Evolutionary conservation across 2,888 invertebrate genomes (phyloP).

Genomic region (Saturnia pavonia): DNA sequence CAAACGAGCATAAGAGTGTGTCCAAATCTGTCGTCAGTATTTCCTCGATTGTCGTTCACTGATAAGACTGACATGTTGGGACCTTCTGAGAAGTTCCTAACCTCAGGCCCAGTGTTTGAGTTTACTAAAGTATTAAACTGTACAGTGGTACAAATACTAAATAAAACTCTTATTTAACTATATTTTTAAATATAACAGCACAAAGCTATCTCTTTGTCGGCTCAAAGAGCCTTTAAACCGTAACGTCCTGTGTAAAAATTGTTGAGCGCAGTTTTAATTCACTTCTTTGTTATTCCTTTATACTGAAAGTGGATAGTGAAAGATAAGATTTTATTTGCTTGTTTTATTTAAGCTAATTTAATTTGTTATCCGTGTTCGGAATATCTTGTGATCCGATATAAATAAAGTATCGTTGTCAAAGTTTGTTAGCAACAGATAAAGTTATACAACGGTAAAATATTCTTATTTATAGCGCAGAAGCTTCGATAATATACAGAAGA

Average conservation of each 20-base stretch:
- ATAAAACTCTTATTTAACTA: not conserved
- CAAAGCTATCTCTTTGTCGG: not conserved
- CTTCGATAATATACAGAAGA: not conserved
- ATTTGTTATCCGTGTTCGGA: not conserved
- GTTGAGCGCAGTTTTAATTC: slow-evolving; percentile 1
- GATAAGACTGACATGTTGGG: not conserved
- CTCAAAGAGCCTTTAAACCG: slow-evolving; percentile 1
- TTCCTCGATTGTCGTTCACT: not conserved
- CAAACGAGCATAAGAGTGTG: too few species aligned
- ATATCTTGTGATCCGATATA: not conserved
- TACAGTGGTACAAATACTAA: not conserved
- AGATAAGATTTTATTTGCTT: not conserved
- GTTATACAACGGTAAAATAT: not conserved
- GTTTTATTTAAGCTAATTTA: not conserved
- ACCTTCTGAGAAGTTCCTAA: not conserved
- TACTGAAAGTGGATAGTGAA: not conserved
- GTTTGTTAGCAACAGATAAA: not conserved
- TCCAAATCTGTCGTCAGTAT: not conserved
- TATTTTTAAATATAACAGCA: not conserved
- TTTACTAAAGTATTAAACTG: not conserved
- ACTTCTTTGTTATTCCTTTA: slow-evolving; percentile 7
- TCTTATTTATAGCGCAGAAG: not conserved
- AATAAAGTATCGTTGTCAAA: not conserved
- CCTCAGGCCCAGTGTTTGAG: not conserved
- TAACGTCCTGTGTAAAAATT: slow-evolving; percentile 2